Conservation (phyloP, 35 echinoderm and acorn worm genomes). For the Chiridota heheva region DNA sequence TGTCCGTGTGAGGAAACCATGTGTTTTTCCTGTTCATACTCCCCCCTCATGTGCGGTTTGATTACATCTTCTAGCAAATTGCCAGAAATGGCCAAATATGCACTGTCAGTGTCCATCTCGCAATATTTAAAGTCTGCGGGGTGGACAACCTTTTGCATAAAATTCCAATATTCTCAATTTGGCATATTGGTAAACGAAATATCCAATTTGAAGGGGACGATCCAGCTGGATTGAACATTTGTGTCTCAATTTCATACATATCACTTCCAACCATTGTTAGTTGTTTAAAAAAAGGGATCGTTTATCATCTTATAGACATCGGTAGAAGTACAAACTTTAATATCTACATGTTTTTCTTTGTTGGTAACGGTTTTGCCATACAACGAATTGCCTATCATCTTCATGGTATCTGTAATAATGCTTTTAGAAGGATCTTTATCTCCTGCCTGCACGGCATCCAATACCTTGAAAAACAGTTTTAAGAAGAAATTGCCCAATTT, state of each 20-base stretch:
- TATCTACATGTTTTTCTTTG: not conserved
- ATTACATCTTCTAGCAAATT: conserved; percentile 39
- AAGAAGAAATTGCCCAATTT: not conserved
- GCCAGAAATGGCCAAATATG: conserved; percentile 62
- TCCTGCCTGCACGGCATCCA: not conserved
- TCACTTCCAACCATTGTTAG: not conserved
- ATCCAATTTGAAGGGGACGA: conserved; percentile 37
- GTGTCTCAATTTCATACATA: conserved; percentile 44
- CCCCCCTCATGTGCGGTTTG: conserved; percentile 36
- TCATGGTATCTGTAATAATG: conserved; percentile 30
- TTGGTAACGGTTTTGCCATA: conserved; percentile 50
- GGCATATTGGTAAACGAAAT: conserved; percentile 37
- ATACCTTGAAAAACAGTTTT: not conserved
- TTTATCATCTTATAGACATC: conserved; percentile 5
- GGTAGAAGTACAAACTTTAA: not conserved
- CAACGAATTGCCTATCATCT: conserved; percentile 31
- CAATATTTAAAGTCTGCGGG: conserved; percentile 12
- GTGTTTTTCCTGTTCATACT: conserved; percentile 36
- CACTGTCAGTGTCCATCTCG: conserved; percentile 71
- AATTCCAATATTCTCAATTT: conserved; percentile 42
- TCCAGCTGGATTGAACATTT: conserved; percentile 22
- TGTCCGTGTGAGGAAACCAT: conserved; percentile 58
- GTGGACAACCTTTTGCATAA: conserved; percentile 38
- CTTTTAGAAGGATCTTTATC: conserved; percentile 1
- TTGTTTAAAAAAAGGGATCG: conserved; percentile 15